phyloP scores from a whole-genome alignment of 2,113 vertebrate species.

The Leptobrachium leishanense region DNA sequence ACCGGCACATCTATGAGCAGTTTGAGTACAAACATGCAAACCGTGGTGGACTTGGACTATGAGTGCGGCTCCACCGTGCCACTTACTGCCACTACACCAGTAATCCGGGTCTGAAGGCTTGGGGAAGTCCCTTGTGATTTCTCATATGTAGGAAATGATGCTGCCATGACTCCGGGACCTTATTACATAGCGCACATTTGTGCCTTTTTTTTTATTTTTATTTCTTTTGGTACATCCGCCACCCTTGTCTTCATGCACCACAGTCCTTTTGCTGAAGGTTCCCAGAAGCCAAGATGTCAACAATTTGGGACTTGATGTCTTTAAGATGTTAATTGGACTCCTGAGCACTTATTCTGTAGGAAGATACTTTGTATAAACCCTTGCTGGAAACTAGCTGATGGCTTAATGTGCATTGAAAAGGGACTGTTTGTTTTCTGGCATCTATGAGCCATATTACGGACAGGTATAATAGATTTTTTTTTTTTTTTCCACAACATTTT shows the following conservation, averaged over 20 bases:
- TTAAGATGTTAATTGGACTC: no score
- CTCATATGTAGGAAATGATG: neutral
- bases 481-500: no score
- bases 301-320: no score
- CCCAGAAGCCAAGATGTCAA: no score
- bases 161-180: neutral
- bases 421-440: no score
- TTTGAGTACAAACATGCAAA: constrained; percentile 67
- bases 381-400: no score
- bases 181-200: neutral
- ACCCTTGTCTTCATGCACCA: neutral
- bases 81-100: constrained; percentile 72
- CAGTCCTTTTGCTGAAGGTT: neutral
- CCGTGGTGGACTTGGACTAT: constrained; percentile 76
- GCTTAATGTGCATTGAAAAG: no score
- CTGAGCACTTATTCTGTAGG: no score
- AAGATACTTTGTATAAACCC: no score
- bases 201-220: neutral
- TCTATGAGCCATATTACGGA: no score
- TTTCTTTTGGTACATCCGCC: neutral
- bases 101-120: constrained; percentile 64
- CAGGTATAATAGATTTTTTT: no score
- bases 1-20: constrained; percentile 75
- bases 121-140: neutral
- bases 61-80: constrained; percentile 77